phyloP scores from a whole-genome alignment of 1,140 invertebrate species.

The Sinonovacula constricta region DNA sequence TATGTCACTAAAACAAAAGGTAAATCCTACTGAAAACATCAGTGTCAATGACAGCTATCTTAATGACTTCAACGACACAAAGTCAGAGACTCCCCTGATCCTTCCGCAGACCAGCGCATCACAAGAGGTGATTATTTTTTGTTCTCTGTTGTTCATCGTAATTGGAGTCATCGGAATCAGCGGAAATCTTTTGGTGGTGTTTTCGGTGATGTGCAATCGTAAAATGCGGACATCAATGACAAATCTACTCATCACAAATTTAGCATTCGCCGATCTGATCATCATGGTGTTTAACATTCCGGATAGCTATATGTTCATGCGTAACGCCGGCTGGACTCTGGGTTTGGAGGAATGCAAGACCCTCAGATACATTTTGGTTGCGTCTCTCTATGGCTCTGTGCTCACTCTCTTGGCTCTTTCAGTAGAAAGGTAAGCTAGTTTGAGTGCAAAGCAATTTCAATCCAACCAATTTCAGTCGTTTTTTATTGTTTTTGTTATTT shows the following conservation, averaged over 20 bases:
- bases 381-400: slow-evolving; percentile 77
- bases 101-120: too few relatives aligned
- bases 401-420: slow-evolving; percentile 77
- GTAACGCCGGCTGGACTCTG: slow-evolving; percentile 76
- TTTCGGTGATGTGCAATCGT: slow-evolving; percentile 60
- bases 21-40: too few relatives aligned
- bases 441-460: too few relatives aligned
- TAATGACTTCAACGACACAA: too few relatives aligned
- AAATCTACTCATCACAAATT: slow-evolving; percentile 65
- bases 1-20: too few relatives aligned
- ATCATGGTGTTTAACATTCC: slow-evolving; percentile 78
- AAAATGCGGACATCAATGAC: slow-evolving; percentile 69
- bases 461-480: too few relatives aligned
- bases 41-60: too few relatives aligned
- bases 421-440: slow-evolving; percentile 77
- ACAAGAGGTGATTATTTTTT: slow-evolving; percentile 21
- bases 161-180: slow-evolving; percentile 57
- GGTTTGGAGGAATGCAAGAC: slow-evolving; percentile 70
- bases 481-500: too few relatives aligned
- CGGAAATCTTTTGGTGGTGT: slow-evolving; percentile 61
- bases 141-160: slow-evolving; percentile 55
- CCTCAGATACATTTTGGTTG: slow-evolving; percentile 75
- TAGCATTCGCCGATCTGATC: slow-evolving; percentile 73
- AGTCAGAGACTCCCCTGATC: too few relatives aligned
- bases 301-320: slow-evolving; percentile 78